Evolutionary conservation across 2,113 vertebrate species (phyloP).

Genomic region (Craseonycteris thonglongyai): DNA sequence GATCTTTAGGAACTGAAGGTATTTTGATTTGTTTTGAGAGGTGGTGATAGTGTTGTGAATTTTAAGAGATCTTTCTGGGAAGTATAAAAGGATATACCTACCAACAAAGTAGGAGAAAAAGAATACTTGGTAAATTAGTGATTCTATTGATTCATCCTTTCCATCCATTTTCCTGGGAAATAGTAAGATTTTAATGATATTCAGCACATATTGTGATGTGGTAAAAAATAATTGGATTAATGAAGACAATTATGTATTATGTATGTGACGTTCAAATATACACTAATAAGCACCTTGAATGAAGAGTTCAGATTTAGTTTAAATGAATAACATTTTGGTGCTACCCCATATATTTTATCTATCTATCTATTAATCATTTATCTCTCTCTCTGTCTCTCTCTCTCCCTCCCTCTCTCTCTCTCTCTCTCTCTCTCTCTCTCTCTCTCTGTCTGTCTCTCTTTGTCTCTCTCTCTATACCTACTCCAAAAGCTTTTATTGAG

Average conservation of each 20-base stretch:
- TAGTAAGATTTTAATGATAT: neutral
- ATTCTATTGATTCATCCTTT: neutral
- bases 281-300: neutral
- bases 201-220: neutral
- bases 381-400: too few species aligned
- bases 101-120: neutral
- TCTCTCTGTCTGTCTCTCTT: too few species aligned
- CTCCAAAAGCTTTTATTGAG: neutral
- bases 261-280: neutral
- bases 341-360: neutral
- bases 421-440: too few species aligned
- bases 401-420: too few species aligned
- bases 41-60: neutral
- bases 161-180: neutral
- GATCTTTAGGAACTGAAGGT: neutral
- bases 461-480: neutral
- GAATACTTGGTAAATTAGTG: neutral
- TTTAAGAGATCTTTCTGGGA: neutral
- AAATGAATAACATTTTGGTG: neutral
- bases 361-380: too few species aligned
- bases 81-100: neutral
- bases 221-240: neutral
- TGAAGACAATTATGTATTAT: neutral
- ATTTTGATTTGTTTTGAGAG: constrained; percentile 20
- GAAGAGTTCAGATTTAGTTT: neutral